Base-by-base conservation (phyloP, 2,797 vertebrate species). In the Chelidonichthys spinosus region DNA sequence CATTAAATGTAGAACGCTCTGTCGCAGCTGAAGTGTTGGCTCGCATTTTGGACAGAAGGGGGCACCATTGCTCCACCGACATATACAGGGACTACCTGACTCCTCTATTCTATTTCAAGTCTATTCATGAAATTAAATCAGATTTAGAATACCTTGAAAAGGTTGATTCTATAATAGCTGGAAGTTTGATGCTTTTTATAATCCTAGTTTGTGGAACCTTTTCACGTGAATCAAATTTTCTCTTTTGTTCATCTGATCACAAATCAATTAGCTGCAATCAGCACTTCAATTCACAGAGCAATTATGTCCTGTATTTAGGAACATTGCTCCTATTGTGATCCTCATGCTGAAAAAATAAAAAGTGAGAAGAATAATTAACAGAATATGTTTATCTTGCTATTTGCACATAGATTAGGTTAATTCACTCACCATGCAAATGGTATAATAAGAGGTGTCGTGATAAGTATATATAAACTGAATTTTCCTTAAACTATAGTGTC, bases 51-150 rank as follows among this genome's bases (percentile, higher is more conserved):
- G 6, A 25, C 92, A 92, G 78, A 81, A 88, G 90, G 85, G 87
- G 91, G 90, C 91, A 81, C 68, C 76, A 70, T 86, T 81, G 83
- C 86, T 85, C 85, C 82, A 89, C 63, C 15, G 18, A 58, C 11
- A 53, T 6, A 61, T 4, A 25, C 33, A 32, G 14, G 11, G 17
- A 52, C 54, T 32, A 14, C 17, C 62, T 11, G 3, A 69, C 43
- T 74, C 55, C 56, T 69, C 5, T 11, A 11, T 35, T 74, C 18
- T 6, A 3, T 56, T 53, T 73, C 32, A 63, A 68, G 42, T 44
- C 17, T 17, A 18, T 35, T 65, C 39, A 53, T 43, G 43, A 74
- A 37, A 77, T 58, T 11, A 56, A 68, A 46, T n/a, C 42, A 52
- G 14, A 69, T 11, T 2, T 59, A 39, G 43, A 69, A 67, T 69